Conservation (phyloP, 1,140 invertebrate species). For the Lucilia sericata region DNA sequence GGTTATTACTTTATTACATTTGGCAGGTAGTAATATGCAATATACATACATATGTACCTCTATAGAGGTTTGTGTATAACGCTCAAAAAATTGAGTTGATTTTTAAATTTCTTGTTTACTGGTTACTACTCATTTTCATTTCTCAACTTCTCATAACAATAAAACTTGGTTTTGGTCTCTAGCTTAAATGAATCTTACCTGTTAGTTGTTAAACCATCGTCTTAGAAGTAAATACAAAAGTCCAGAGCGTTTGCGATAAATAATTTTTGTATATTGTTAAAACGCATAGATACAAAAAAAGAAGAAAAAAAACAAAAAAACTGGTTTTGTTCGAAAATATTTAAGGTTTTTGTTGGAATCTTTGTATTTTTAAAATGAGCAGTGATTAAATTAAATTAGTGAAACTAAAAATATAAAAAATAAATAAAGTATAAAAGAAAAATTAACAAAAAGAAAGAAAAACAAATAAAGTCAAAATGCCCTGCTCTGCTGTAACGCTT, state of each 20-base stretch:
- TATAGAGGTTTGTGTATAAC: not conserved
- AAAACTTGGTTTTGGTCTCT: conserved; percentile 15
- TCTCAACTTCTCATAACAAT: not conserved
- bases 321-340: not conserved
- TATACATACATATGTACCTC: not conserved
- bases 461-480: conserved; percentile 73
- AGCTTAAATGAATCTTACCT: conserved; percentile 13
- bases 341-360: conserved; percentile 19
- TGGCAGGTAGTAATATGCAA: conserved; percentile 29
- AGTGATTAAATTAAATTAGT: not conserved
- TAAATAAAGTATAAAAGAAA: conserved; percentile 3
- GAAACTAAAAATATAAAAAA: not conserved
- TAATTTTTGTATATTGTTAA: conserved; percentile 10
- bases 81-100: not conserved
- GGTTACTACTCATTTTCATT: not conserved
- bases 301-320: not conserved
- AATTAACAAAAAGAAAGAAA: not conserved
- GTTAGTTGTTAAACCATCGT: conserved; percentile 31
- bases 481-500: conserved; percentile 93
- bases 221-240: conserved; percentile 34
- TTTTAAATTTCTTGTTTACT: not conserved
- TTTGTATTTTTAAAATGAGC: conserved; percentile 18
- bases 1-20: not conserved
- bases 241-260: not conserved
- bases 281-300: conserved; percentile 25